Conservation (phyloP, 2,797 vertebrate genomes). For the Pteropus rufus region DNA sequence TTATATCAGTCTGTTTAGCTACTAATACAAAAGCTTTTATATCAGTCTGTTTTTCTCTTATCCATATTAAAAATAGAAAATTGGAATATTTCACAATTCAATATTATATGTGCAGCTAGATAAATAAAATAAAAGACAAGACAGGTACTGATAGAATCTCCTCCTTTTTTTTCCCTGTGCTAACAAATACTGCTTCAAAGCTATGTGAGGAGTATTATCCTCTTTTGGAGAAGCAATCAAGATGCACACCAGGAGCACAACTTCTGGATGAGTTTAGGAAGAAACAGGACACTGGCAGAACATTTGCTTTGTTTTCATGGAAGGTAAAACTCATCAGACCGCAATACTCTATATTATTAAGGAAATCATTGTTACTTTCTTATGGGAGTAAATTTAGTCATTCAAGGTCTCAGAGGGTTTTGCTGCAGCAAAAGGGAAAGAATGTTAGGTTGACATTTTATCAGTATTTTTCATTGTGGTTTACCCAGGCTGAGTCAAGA, state of each 20-base stretch:
- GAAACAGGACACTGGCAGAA: neutral
- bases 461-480: neutral
- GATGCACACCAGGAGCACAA: neutral
- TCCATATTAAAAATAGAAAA: neutral
- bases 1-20: neutral
- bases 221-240: neutral
- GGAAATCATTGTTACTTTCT: neutral
- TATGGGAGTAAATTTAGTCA: neutral
- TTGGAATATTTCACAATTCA: neutral
- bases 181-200: neutral
- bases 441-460: neutral
- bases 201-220: neutral
- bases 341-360: neutral
- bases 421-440: neutral
- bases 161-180: too few species aligned
- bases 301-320: neutral
- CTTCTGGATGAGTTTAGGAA: neutral
- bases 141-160: neutral
- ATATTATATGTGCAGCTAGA: neutral
- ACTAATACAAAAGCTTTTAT: too few species aligned
- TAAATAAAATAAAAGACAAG: neutral
- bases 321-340: neutral
- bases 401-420: neutral
- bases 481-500: neutral
- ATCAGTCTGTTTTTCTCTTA: neutral